phyloP scores from a whole-genome alignment of 2,113 vertebrate species.

The Platichthys stellatus region DNA sequence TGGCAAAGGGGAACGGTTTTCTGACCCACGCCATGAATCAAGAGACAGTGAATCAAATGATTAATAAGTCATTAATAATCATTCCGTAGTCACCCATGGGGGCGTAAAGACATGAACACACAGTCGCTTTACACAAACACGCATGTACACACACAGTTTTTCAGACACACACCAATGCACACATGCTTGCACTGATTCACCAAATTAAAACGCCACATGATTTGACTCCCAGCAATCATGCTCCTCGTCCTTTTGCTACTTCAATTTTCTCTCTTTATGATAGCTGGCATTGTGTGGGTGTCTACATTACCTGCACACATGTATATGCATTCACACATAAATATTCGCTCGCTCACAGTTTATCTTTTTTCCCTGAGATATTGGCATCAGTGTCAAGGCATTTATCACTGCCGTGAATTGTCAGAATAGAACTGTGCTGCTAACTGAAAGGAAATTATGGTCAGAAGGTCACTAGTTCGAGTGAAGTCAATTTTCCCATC shows the following conservation, averaged over 20 bases:
- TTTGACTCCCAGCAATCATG: constrained; percentile 38
- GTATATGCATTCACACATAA: not conserved
- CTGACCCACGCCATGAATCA: constrained; percentile 32
- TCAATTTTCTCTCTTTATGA: constrained; percentile 5
- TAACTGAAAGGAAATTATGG: not conserved
- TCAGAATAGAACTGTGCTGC: not conserved
- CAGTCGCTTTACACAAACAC: constrained; percentile 37
- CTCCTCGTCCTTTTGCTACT: constrained; percentile 4
- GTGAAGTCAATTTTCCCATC: constrained; percentile 13
- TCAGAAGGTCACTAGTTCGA: constrained; percentile 11
- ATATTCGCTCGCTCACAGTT: not conserved
- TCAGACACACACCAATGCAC: not conserved
- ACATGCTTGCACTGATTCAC: constrained; percentile 45
- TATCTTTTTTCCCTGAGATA: not conserved
- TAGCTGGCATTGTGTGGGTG: not conserved
- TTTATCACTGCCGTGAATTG: not conserved
- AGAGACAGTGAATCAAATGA: constrained; percentile 77
- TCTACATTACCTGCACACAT: not conserved
- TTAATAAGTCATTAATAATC: constrained; percentile 70
- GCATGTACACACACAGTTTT: constrained; percentile 3
- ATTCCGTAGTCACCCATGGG: constrained; percentile 67
- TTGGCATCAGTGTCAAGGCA: not conserved
- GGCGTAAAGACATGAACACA: constrained; percentile 47
- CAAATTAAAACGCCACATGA: constrained; percentile 25
- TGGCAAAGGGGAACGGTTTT: constrained; percentile 31